These are phyloP conservation scores for Leuciscus waleckii DNA, from an alignment of 2,797 vertebrate genomes.

Conservation along the genomic window DNA sequence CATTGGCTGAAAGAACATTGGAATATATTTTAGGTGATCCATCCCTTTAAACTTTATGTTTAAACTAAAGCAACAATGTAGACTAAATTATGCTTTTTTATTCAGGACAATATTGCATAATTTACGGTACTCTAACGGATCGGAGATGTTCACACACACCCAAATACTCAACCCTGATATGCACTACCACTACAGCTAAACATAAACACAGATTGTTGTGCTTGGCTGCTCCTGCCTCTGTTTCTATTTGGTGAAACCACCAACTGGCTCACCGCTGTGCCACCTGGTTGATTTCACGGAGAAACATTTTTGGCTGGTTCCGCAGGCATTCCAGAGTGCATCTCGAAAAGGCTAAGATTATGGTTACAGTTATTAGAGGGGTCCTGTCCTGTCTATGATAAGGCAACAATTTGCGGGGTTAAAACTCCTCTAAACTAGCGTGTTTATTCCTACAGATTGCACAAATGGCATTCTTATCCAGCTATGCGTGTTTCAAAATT, in stretches of 20 bases:
- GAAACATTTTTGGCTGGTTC: neutral
- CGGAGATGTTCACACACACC: constrained; percentile 2
- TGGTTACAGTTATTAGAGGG: neutral
- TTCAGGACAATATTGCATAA: constrained; percentile 6
- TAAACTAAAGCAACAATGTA: neutral
- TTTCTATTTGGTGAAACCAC: constrained; percentile 46
- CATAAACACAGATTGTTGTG: constrained; percentile 49
- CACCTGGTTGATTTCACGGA: constrained; percentile 15
- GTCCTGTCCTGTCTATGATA: neutral
- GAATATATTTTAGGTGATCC: neutral
- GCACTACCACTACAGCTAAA: constrained; percentile 32
- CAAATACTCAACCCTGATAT: constrained; percentile 34
- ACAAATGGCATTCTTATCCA: neutral
- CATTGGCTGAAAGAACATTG: neutral
- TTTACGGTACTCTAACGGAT: neutral
- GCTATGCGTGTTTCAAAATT: neutral
- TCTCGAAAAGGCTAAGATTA: neutral
- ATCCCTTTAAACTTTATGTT: neutral
- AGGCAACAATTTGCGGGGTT: neutral
- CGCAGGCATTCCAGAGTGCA: constrained; percentile 3
- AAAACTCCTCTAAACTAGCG: neutral
- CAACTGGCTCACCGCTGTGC: constrained; percentile 1
- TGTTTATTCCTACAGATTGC: neutral
- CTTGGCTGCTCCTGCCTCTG: constrained; percentile 40
- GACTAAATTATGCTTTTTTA: neutral